Conservation (phyloP, 2,797 vertebrate species). For the Oceanodroma leucorhoa region DNA sequence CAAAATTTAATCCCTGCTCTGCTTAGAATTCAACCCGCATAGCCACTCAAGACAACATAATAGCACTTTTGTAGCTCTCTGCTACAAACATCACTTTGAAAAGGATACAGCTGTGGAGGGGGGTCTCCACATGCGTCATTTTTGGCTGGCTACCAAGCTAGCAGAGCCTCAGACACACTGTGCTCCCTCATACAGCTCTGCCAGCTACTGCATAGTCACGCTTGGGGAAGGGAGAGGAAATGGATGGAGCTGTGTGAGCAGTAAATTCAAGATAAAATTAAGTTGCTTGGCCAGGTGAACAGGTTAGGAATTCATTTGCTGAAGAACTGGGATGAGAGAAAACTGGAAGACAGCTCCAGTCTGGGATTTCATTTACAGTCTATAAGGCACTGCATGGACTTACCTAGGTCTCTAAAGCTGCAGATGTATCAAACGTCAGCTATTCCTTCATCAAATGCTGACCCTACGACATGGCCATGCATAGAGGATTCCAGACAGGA, state of each 20-base stretch:
- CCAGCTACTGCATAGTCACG: neutral
- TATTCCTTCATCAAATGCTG: neutral
- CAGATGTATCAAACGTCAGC: neutral
- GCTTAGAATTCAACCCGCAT: slow-evolving; percentile 55
- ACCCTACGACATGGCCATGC: rapidly evolving
- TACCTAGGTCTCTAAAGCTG: neutral
- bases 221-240: neutral
- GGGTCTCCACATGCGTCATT: slow-evolving; percentile 52
- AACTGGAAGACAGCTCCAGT: neutral
- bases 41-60: slow-evolving; percentile 68
- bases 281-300: neutral
- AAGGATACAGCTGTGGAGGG: slow-evolving; percentile 64
- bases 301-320: neutral
- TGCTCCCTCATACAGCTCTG: neutral
- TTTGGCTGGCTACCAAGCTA: slow-evolving; percentile 49
- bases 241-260: neutral
- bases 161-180: neutral
- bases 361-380: neutral
- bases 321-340: neutral
- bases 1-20: slow-evolving; percentile 63
- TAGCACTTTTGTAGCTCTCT: slow-evolving; percentile 65
- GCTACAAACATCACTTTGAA: slow-evolving; percentile 62
- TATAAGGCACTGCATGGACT: neutral
- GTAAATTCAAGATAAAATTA: neutral
- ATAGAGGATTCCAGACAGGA: neutral